These are phyloP conservation scores for Drosophila triauraria DNA, from an alignment of 1,140 invertebrate species.

Conservation along the genomic window DNA sequence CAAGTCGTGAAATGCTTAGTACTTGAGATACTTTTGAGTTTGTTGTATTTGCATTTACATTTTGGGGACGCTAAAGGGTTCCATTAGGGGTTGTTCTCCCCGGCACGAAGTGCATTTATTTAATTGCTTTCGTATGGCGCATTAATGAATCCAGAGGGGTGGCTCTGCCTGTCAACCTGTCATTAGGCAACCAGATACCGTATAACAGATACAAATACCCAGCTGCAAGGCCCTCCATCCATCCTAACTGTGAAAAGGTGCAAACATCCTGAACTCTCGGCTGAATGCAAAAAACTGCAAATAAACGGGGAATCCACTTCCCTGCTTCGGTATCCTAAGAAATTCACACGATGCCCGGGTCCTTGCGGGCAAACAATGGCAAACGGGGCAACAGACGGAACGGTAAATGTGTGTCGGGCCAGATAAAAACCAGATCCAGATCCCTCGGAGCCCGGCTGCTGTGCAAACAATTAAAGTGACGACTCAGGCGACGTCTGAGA, in stretches of 20 bases:
- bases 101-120: slow-evolving; percentile 57
- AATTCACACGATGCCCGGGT: slow-evolving; percentile 71
- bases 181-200: slow-evolving; percentile 59
- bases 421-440: slow-evolving; percentile 56
- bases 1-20: slow-evolving; percentile 70
- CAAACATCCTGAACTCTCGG: slow-evolving; percentile 66
- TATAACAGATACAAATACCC: slow-evolving; percentile 21
- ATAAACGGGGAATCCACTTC: slow-evolving; percentile 33
- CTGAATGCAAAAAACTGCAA: slow-evolving; percentile 54
- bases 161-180: slow-evolving; percentile 56
- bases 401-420: slow-evolving; percentile 65
- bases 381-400: slow-evolving; percentile 36
- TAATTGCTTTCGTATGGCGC: slow-evolving; percentile 75
- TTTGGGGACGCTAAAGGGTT: slow-evolving; percentile 48
- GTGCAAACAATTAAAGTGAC: slow-evolving; percentile 77
- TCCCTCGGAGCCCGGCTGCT: slow-evolving; percentile 48
- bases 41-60: slow-evolving; percentile 67
- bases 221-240: slow-evolving; percentile 25
- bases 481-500: slow-evolving; percentile 14
- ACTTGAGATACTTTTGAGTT: slow-evolving; percentile 74
- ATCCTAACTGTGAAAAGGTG: slow-evolving; percentile 59
- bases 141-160: slow-evolving; percentile 53
- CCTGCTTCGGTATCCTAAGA: slow-evolving; percentile 53
- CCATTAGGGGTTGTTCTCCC: slow-evolving; percentile 63
- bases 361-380: slow-evolving; percentile 60